phyloP scores from a whole-genome alignment of 1,140 invertebrate genomes.

The Varroa destructor region DNA sequence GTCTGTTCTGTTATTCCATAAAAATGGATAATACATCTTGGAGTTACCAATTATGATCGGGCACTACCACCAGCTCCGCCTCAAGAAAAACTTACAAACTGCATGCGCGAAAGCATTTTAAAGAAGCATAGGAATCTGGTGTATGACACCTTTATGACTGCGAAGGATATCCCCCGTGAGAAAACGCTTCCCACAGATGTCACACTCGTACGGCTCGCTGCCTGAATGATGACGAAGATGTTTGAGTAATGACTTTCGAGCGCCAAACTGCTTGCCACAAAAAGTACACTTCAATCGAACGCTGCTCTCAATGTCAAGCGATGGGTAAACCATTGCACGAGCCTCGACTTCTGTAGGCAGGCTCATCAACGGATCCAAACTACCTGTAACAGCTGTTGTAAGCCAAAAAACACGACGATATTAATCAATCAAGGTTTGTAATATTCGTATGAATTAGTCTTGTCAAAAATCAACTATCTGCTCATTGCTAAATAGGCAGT shows the following conservation, averaged over 20 bases:
- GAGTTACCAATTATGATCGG: too few relatives aligned
- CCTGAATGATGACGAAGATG: slow-evolving; percentile 18
- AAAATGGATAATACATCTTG: too few relatives aligned
- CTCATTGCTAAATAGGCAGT: too few relatives aligned
- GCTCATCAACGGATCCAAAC: slow-evolving; percentile 3
- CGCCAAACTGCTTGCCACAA: slow-evolving; percentile 15
- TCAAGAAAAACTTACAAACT: too few relatives aligned
- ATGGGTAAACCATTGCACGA: slow-evolving; percentile 11
- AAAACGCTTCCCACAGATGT: slow-evolving; percentile 20
- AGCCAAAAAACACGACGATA: too few relatives aligned
- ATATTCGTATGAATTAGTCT: too few relatives aligned
- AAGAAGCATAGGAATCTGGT: slow-evolving; percentile 1
- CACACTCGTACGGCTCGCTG: slow-evolving; percentile 21
- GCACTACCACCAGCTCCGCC: too few relatives aligned
- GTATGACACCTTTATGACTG: slow-evolving; percentile 23
- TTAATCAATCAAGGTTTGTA: too few relatives aligned
- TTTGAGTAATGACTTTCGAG: slow-evolving; percentile 10
- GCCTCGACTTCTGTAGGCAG: too few relatives aligned
- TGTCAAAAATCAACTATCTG: too few relatives aligned
- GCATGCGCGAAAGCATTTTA: too few relatives aligned
- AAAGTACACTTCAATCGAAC: slow-evolving; percentile 4
- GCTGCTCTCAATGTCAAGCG: slow-evolving; percentile 1
- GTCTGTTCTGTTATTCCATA: too few relatives aligned
- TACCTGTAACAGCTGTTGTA: slow-evolving; percentile 3
- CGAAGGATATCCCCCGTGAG: slow-evolving; percentile 9